These are phyloP conservation scores for Lonchura striata DNA, from an alignment of 2,113 vertebrate genomes.

Conservation along the genomic window DNA sequence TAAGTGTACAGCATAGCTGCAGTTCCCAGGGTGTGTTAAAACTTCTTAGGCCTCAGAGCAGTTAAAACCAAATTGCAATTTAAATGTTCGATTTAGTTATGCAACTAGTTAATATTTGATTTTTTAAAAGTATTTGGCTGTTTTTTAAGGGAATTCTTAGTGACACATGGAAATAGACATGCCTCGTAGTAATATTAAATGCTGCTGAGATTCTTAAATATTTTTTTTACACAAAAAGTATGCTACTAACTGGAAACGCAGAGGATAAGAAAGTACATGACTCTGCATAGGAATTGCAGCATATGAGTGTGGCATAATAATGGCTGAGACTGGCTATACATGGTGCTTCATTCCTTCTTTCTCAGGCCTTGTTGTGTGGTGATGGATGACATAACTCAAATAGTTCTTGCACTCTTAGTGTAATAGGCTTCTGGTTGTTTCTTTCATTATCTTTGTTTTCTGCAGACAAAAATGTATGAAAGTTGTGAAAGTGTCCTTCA, in stretches of 20 bases:
- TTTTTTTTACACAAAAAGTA: neutral
- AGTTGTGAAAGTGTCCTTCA: slow-evolving; percentile 50
- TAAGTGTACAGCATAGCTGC: neutral
- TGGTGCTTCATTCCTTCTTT: slow-evolving; percentile 51
- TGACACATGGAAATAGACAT: neutral
- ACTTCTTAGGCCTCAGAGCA: neutral
- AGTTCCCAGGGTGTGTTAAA: neutral
- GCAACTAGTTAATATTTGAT: neutral
- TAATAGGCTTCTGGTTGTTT: neutral
- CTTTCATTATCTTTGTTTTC: neutral
- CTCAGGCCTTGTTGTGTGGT: slow-evolving; percentile 81
- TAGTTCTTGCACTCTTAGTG: slow-evolving; percentile 86
- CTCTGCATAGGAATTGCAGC: neutral
- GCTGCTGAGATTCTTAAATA: neutral
- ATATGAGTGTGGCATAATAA: neutral
- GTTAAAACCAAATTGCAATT: neutral
- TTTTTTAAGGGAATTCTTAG: neutral
- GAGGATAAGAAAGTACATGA: neutral
- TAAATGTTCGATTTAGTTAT: neutral
- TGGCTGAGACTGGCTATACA: neutral
- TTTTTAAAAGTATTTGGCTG: neutral
- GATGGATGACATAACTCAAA: slow-evolving; percentile 80
- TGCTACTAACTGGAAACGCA: neutral
- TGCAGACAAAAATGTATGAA: neutral
- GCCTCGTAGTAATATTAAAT: neutral